Base-by-base conservation (phyloP, 2,113 vertebrate genomes). In the Heloderma charlesbogerti region DNA sequence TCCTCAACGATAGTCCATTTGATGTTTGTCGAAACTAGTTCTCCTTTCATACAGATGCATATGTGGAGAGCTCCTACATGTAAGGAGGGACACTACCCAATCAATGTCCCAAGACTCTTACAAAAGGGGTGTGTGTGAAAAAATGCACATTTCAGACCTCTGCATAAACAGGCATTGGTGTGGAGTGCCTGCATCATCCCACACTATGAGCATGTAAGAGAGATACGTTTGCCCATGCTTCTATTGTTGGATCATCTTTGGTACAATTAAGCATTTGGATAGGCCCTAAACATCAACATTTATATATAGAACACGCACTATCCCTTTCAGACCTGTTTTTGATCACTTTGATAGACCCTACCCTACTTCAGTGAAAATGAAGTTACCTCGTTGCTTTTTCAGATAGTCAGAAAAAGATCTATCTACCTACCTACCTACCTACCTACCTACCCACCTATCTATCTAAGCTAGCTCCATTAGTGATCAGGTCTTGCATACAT, bases 381-480 rank as follows among this genome's bases (percentile, higher is more conserved):
- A 63, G 57, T 31, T 67, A 25, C 34, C 18, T 82, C 51, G 63
- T 16, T 4, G 16, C 7, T n/a, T 85, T 69, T 85, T 20, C 31
- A 82, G 51, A 37, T 18, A 45, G 8, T 81, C 54, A 34, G 4
- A 54, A 81, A 82, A 34, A 22, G 34, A 34, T n/a, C 69, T 71
- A 34, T 71, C 29, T 74, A 37, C 5, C n/a, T 37, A 37, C 37
- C n/a, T 74, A 81, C n/a, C 45, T 51, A 15, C 54, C 12, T 16
- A 29, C 40, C 37, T 40, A 20, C 40, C n/a, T 5, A 12, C 20
- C 37, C 31, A 12, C 29, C 22, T 51, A 34, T 51, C 79, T 54
- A 54, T 54, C 79, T 34, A 88, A 94, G 69, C 84, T 67, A 82
- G 6, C 15, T 95, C 69, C n/a, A 8, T 94, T 94, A 94, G 88